phyloP scores from a whole-genome alignment of 2,113 vertebrate genomes.

The Malurus cyaneus region DNA sequence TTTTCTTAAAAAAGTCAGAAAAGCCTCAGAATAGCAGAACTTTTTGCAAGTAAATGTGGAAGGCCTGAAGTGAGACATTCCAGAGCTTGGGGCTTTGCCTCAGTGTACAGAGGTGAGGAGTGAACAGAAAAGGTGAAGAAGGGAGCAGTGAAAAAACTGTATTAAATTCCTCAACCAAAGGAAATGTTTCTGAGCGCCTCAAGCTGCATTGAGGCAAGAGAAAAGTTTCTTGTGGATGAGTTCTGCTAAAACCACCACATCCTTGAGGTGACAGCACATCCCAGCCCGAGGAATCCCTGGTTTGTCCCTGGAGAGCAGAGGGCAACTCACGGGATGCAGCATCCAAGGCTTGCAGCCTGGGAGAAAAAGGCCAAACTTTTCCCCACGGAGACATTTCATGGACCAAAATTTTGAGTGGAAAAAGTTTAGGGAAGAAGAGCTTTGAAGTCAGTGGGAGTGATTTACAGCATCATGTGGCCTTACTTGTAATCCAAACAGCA shows the following conservation, averaged over 20 bases:
- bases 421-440: background rate
- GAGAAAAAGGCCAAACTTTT: background rate
- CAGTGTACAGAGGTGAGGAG: background rate
- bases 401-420: background rate
- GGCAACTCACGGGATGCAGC: background rate
- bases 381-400: background rate
- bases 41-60: background rate
- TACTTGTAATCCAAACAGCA: background rate
- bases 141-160: background rate
- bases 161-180: background rate
- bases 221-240: background rate
- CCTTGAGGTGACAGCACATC: background rate
- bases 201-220: background rate
- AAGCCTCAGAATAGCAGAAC: background rate
- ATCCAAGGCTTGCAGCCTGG: fast-evolving
- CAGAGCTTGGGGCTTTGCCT: background rate
- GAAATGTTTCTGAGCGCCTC: background rate
- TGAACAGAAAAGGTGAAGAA: background rate
- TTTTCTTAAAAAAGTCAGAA: slow-evolving; percentile 7
- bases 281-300: background rate
- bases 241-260: background rate
- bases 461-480: background rate
- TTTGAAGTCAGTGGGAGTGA: background rate
- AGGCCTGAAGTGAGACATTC: background rate
- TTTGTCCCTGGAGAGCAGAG: background rate